Percentiles rank a stretch among this genome's conserved stretches.
Evolutionary conservation across 2,888 invertebrate genomes (phyloP).

Genomic region (Drosophila birchii): DNA sequence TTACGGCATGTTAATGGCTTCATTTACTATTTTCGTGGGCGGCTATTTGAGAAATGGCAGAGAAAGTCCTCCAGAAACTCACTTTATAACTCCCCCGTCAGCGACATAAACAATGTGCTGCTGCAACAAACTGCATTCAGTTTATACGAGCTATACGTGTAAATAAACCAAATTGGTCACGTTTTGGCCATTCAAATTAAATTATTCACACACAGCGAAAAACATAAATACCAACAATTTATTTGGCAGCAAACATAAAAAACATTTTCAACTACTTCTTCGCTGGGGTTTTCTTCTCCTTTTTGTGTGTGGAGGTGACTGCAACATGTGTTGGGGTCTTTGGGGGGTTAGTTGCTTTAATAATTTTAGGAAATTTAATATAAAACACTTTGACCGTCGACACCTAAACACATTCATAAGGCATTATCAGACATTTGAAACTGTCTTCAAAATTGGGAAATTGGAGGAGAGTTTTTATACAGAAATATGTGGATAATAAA

Average conservation of each 20-base stretch:
- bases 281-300: background rate
- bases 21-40: constrained; percentile 42
- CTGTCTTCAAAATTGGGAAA: background rate
- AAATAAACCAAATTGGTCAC: constrained; percentile 85
- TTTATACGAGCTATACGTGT: constrained; percentile 84
- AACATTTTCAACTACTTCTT: constrained; percentile 38
- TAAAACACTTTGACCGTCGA: constrained; percentile 61
- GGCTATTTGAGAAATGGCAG: constrained; percentile 26
- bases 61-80: constrained; percentile 20
- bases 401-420: constrained; percentile 45
- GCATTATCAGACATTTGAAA: background rate
- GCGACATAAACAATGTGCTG: constrained; percentile 24
- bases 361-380: constrained; percentile 62
- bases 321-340: constrained; percentile 41
- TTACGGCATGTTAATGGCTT: constrained; percentile 62
- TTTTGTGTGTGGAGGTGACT: background rate
- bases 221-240: constrained; percentile 74
- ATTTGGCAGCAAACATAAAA: constrained; percentile 56
- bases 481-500: background rate
- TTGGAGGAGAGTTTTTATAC: background rate
- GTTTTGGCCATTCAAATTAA: constrained; percentile 81
- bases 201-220: constrained; percentile 52
- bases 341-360: constrained; percentile 35
- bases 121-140: constrained; percentile 68
- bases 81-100: background rate